Evolutionary conservation across 2,113 vertebrate genomes (phyloP).

Genomic region (Calonectris borealis): DNA sequence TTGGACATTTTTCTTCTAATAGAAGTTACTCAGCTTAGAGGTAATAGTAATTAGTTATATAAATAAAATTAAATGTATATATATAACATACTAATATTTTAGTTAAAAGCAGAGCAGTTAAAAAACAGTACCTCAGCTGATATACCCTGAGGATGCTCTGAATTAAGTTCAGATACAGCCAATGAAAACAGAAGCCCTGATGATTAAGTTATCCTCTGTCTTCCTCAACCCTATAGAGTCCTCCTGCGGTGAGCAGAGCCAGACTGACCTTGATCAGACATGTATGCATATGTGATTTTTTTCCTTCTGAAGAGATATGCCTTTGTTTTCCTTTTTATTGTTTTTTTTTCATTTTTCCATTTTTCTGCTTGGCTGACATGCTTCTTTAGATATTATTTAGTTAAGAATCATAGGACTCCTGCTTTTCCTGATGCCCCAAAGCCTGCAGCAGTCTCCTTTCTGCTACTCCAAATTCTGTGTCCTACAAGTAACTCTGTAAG

Average conservation of each 20-base stretch:
- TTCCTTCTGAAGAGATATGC: neutral
- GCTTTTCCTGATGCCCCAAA: neutral
- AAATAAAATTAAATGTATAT: neutral
- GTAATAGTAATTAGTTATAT: neutral
- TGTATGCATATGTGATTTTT: neutral
- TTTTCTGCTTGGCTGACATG: neutral
- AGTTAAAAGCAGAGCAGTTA: neutral
- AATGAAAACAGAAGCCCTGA: neutral
- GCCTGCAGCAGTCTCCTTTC: neutral
- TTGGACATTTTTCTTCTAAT: neutral
- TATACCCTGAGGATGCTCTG: neutral
- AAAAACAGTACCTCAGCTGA: neutral
- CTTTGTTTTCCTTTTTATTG: neutral
- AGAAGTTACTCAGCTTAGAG: neutral
- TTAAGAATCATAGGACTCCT: neutral
- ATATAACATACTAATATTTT: neutral
- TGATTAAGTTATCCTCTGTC: neutral
- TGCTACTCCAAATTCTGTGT: neutral
- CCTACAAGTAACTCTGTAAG: neutral
- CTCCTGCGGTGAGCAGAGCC: neutral
- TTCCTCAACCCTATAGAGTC: neutral
- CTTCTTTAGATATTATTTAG: neutral
- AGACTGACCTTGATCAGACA: neutral
- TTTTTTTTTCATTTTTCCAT: no score
- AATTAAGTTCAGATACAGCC: neutral